Evolutionary conservation across 1,140 invertebrate species (phyloP), one percentile per base, ranked within the genome.

Genomic region (Octopus sinensis): DNA sequence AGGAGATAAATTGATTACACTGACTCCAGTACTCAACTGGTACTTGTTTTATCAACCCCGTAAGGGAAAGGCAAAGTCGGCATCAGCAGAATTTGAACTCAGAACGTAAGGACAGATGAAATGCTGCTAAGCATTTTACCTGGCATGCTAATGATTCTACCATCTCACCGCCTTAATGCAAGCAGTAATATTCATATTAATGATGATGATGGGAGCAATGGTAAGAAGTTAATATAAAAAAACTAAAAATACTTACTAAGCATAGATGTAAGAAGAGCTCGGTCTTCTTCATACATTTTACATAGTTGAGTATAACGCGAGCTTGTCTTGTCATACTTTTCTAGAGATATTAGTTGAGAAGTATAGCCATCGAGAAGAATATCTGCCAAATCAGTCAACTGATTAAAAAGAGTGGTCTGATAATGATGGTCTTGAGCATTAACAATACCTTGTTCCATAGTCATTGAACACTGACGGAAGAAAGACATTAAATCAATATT

Each of bases 351-450:
- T 53, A 95, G 87, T 86, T 96, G 94, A 80, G 90, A 92, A 10
- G 81, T 94, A 80, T 93, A 93, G 0, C 94, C 94, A 86, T 95
- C 94, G 53, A 97, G 90, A 82, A 96, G 93, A 12, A 95, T 90
- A 88, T 96, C 95, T n/a, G 94, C 92, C 3, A 96, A 86, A 79
- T 93, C 92, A 0, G 95, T 91, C 53, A 95, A 88, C 86, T 96
- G 95, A 76, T 94, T 93, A 83, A 93, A 94, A 17, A 96, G 87
- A 62, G 92, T 84, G 13, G 86, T 87, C 68, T 86, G 81, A 6
- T 87, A 85, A 12, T 91, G 88, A 5, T 86, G 81, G 80, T 91
- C 91, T 75, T 90, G 88, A 4, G 89, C 88, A 78, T 90, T 87
- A 12, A 86, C 84, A 9, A 90, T 81, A 23, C 88, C 88, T 71